Base-by-base conservation (phyloP, 2,797 vertebrate species). In the Microctenopoma stevenorrisi region DNA sequence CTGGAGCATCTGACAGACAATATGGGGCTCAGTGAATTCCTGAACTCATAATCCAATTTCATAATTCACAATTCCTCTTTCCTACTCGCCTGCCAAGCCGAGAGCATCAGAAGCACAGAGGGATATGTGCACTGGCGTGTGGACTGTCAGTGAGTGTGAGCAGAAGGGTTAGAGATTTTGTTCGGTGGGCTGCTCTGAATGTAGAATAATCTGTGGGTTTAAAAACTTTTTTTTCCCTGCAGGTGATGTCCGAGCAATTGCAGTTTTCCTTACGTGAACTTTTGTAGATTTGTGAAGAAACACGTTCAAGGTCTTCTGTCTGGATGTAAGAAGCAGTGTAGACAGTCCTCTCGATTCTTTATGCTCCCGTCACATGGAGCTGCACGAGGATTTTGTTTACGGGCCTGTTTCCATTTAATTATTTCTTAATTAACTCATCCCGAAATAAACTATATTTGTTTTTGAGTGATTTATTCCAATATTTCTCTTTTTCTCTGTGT, bases 31-130 rank as follows among this genome's bases (percentile, higher is more conserved):
- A 83, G 74, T 85, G 85, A 86, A 89, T 90, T 89, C 88, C 74
- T 63, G 6, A 76, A 83, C 77, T 88, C 79, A 33, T 88, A 89
- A 89, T 91, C 84, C 87, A 88, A 86, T 91, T 90, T 82, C 80
- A 80, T 80, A 78, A 89, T 86, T 89, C 82, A 75, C 78, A 68
- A 80, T 87, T 87, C 79, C 76, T 78, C 68, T 63, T 75, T 77
- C 64, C 72, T 74, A 49, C 42, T 58, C 46, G n/a, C 84, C 78
- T 76, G 80, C 79, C 78, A 86, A 83, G 81, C 67, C 14, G 67
- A 62, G 74, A 79, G 74, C 79, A 78, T 80, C 71, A 58, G 75
- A 68, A 58, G 76, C 79, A 18, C 79, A 48, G 71, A 66, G 73
- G 79, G 78, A 84, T 82, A 61, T 81, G 81, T 42, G 75, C 79